Evolutionary conservation across 2,888 invertebrate genomes (phyloP).

Genomic region (Cephus spinipes): DNA sequence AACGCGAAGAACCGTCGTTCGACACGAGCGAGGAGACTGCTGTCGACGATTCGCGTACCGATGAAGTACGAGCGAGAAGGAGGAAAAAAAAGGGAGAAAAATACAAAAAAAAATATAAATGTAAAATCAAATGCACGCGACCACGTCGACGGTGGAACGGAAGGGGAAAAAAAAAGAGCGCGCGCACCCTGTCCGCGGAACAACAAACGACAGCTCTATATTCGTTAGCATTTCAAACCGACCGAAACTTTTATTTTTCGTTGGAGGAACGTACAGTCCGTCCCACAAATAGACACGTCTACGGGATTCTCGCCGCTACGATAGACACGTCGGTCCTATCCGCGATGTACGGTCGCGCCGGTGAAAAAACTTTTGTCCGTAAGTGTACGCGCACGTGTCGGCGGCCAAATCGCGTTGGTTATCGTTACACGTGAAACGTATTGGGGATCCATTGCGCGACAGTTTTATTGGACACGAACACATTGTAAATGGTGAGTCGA

Average conservation of each 20-base stretch:
- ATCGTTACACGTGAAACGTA: background rate
- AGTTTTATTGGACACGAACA: background rate
- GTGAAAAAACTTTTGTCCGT: background rate
- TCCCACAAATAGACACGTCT: background rate
- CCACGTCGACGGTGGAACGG: background rate
- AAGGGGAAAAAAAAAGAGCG: background rate
- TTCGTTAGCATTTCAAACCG: background rate
- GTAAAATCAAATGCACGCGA: background rate
- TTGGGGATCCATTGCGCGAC: background rate
- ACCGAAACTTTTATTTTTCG: background rate
- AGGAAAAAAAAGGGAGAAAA: no score
- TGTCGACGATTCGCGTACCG: background rate
- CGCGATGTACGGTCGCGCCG: background rate
- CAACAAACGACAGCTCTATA: background rate
- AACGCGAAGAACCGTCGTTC: background rate
- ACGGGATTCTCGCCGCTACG: background rate
- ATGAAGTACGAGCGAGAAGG: background rate
- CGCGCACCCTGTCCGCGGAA: background rate
- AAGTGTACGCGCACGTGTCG: background rate
- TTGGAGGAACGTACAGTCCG: background rate
- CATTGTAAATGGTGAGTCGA: background rate
- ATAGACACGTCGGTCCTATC: background rate
- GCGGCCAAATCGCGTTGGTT: background rate
- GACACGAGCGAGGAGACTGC: background rate
- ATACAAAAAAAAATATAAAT: background rate